Base-by-base conservation (phyloP, 2,888 invertebrate genomes). In the Drosophila paracracens region DNA sequence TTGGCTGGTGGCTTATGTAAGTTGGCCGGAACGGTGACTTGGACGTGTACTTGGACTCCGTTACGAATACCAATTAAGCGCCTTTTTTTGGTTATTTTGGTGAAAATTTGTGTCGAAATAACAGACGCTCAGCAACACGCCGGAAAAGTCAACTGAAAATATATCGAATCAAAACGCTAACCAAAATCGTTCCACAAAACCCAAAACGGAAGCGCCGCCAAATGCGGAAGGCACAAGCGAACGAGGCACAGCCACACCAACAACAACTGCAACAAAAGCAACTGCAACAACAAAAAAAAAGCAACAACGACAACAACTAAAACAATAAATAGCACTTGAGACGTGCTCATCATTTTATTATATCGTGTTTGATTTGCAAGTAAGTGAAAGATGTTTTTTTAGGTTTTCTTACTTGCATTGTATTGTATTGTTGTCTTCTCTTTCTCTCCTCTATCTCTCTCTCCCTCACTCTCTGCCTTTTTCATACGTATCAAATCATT, bases 31-130 rank as follows among this genome's bases (percentile, higher is more conserved):
- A 53, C 58, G 43, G 35, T 16, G 61, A 38, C 43, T 71, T 64
- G 60, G 71, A 67, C 76, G 59, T 76, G 71, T 50, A 76, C 67
- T 76, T 58, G 63, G 70, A 56, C 43, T 56, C 38, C 62, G 74
- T 73, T 76, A 85, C 85, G 76, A 81, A 80, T 76, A 75, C 68
- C 79, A 82, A 82, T 82, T 82, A 76, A 74, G 56, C 70, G 63
- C 52, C 53, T 61, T 51, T 63, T 54, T 51, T 27, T 58, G 21
- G 21, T 31, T 40, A 10, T 21, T 33, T 69, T 59, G 40, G 58
- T 66, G 61, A 48, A 81, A 68, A 25, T 54, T 25, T 52, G 57
- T 67, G 69, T 70, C 53, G 74, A 74, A 79, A 85, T 70, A 48
- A 57, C 29, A 53, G 29, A 31, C 59, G 69, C 67, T 59, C 71